These are phyloP conservation scores for Mimumesa dahlbomi DNA, from an alignment of 2,888 invertebrate genomes.

Conservation along the genomic window DNA sequence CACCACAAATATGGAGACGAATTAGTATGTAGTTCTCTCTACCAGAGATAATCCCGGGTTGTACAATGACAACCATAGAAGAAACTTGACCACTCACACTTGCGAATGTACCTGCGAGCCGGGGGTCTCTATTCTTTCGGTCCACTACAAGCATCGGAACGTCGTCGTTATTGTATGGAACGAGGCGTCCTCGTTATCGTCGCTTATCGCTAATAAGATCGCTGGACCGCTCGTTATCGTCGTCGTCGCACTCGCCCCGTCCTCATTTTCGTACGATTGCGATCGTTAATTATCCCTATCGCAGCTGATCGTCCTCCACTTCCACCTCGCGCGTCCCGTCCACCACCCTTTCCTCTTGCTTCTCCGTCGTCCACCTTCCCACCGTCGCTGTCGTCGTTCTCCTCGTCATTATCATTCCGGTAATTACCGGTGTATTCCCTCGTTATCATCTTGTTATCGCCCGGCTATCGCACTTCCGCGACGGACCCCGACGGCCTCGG, in stretches of 20 bases:
- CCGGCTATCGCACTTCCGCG: constrained; percentile 63
- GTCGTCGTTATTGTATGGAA: constrained; percentile 72
- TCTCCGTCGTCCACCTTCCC: constrained; percentile 19
- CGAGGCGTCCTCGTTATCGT: constrained; percentile 73
- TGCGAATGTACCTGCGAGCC: too few relatives aligned
- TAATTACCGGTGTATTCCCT: constrained; percentile 76
- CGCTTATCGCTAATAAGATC: constrained; percentile 79
- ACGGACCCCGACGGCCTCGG: constrained; percentile 46
- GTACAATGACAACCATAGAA: too few relatives aligned
- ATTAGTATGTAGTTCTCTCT: background rate
- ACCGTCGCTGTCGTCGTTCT: constrained; percentile 42
- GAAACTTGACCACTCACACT: too few relatives aligned
- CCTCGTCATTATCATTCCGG: constrained; percentile 76
- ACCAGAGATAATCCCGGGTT: too few relatives aligned
- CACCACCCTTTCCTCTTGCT: constrained; percentile 14
- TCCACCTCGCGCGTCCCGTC: constrained; percentile 22
- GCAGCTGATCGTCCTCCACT: constrained; percentile 67
- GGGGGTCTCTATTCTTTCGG: constrained; percentile 51
- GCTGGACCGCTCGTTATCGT: constrained; percentile 78
- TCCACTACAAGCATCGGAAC: constrained; percentile 57
- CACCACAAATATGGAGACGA: background rate
- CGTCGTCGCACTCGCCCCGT: constrained; percentile 71
- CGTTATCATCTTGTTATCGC: constrained; percentile 76
- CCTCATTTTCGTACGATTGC: constrained; percentile 78
- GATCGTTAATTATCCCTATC: constrained; percentile 79